Percentiles rank a stretch among this genome's conserved stretches.
phyloP scores from a whole-genome alignment of 2,797 vertebrate species.

The Falco novaeseelandiae region DNA sequence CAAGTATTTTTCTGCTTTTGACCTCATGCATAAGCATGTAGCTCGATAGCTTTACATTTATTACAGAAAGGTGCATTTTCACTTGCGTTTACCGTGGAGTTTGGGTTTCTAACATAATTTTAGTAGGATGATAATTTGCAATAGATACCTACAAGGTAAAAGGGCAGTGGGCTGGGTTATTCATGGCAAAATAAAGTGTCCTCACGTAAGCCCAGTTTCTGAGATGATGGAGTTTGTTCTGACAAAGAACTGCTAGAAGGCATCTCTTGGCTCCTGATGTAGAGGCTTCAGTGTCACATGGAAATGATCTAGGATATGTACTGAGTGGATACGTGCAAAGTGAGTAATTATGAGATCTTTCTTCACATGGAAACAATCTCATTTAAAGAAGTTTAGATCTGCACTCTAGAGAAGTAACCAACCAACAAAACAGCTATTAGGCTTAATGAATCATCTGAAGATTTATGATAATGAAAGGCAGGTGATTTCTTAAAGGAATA shows the following conservation, averaged over 20 bases:
- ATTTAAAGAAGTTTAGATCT: background rate
- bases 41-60: background rate
- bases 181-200: background rate
- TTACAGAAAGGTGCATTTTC: background rate
- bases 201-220: background rate
- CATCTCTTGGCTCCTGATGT: background rate
- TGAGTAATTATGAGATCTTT: background rate
- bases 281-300: background rate
- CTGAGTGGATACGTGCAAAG: background rate
- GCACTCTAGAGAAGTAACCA: background rate
- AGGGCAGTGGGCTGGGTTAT: background rate
- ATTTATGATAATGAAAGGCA: background rate
- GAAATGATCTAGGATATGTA: background rate
- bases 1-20: background rate
- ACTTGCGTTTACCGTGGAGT: background rate
- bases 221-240: background rate
- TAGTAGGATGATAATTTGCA: background rate
- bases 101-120: background rate
- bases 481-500: background rate
- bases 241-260: background rate
- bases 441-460: background rate
- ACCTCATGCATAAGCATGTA: background rate
- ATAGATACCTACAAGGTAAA: background rate
- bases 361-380: background rate
- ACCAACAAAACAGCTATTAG: background rate